These are phyloP conservation scores for Rhopilema esculentum DNA, from an alignment of 30 jellyfish, hydroid and myxozoan species.

Conservation along the genomic window DNA sequence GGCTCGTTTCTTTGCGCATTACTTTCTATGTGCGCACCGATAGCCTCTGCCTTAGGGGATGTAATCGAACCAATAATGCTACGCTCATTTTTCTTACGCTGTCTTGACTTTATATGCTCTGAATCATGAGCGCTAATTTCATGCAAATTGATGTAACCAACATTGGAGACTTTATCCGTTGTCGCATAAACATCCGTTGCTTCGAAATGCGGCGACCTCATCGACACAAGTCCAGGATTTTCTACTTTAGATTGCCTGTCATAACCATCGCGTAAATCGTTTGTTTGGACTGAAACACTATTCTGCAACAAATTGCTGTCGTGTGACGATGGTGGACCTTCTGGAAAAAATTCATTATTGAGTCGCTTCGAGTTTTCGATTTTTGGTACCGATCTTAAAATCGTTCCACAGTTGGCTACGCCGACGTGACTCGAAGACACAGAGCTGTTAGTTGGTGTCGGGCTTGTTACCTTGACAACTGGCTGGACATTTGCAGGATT, in stretches of 20 bases:
- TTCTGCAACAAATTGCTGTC: constrained; percentile 61
- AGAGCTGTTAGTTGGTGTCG: constrained; percentile 77
- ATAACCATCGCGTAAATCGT: constrained; percentile 39
- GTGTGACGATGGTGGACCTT: constrained; percentile 2
- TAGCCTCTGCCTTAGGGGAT: neutral
- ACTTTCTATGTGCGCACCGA: neutral
- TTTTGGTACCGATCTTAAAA: constrained; percentile 13
- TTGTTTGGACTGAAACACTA: constrained; percentile 74
- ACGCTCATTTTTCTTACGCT: neutral
- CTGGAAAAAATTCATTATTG: constrained; percentile 50
- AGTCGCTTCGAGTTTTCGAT: constrained; percentile 51
- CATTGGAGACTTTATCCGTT: constrained; percentile 41
- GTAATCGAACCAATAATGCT: neutral
- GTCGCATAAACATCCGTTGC: constrained; percentile 46
- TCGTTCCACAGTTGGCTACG: neutral
- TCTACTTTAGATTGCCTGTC: constrained; percentile 37
- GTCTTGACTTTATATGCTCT: neutral
- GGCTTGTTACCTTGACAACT: constrained; percentile 66
- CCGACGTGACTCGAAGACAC: constrained; percentile 24
- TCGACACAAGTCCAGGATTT: constrained; percentile 70
- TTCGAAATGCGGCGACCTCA: constrained; percentile 57
- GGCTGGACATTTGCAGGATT: constrained; percentile 11
- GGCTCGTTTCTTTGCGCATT: neutral
- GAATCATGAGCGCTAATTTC: constrained; percentile 5
- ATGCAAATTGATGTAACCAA: constrained; percentile 5